Evolutionary conservation across 2,797 vertebrate genomes (phyloP), one percentile per base, ranked within the genome.

Genomic region (Lutjanus argentimaculatus): DNA sequence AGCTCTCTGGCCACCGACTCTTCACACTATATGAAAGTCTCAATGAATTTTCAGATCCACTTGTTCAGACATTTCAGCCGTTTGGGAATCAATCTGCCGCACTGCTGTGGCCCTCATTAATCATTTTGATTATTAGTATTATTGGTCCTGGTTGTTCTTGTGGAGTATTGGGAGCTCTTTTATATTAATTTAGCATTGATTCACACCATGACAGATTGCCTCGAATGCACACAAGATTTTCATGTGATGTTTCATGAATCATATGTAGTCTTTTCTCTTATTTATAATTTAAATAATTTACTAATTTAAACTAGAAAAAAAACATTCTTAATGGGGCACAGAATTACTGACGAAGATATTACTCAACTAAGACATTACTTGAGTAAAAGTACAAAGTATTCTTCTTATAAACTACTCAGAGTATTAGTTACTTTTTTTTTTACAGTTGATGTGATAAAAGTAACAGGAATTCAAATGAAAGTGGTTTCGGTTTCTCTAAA

Each of bases 1-100:
- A 72, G 74, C 82, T 85, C 82, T 82, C 62, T 67, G 80, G 70
- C 63, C 77, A 46, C 36, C 52, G 55, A 79, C 83, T 72, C 49
- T 63, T 75, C 52, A 72, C 25, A 69, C 56, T 55, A 30, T 59
- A 63, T 56, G n/a, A 62, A 79, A 84, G 57, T 79, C 77, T 84
- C 71, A 49, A 49, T 77, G 69, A 82, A 53, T 51, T 87, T 77
- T 51, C 25, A 52, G 17, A 67, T 75, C 46, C 42, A 52, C 53
- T 79, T 49, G 76, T 69, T 83, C 45, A 70, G 69, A 21, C 40
- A 53, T 84, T 62, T 84, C 69, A 73, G 55, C 80, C 83, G 56
- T 75, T 57, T 42, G 57, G 79, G 51, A 70, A 64, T 30, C 56
- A 21, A 48, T 84, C 48, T 82, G 56, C 30, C 51, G 67, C 40